Evolutionary conservation across 1,140 invertebrate species (phyloP), one percentile per base, ranked within the genome.

Genomic region (Trialeurodes vaporariorum): DNA sequence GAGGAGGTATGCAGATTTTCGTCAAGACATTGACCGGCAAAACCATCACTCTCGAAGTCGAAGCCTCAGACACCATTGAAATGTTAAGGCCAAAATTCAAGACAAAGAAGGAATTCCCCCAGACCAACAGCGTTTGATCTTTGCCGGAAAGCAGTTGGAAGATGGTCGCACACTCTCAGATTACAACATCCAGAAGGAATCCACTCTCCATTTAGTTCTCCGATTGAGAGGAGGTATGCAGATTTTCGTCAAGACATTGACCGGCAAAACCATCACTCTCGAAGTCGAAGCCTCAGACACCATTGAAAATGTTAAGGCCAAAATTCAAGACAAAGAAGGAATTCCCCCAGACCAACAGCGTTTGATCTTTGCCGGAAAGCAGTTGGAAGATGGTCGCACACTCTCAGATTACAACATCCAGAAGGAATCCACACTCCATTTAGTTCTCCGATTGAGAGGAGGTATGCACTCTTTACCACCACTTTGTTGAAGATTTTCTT

Each of bases 401-500:
- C 79, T 97, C 11, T 74, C 88, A 5, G 93, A 97, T 76, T 96
- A 96, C 78, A 94, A 95, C 77, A 95, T 98, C 74, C 91, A 96
- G 78, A 96, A 96, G 75, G 90, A 93, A 79, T 92, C 90, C 0
- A 93, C 93, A 0, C 83, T 96, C 63, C 94, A 98, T 79, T 82
- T 98, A 72, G 93, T 96, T 66, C 79, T 97, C 22, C 83, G 93
- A 70, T 84, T 98, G 34, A 83, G 93, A 74, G 96, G 96, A 67
- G 75, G 71, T 67, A 49, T 34, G 2, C 22, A 40, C 5, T 49
- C n/a, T n/a, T 95, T 72, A 99, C 99, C 83, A 99, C 99, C 80
- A 87, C 96, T 72, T 99, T 99, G 94, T 99, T 99, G 96, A 99
- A 99, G 94, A 98, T 98, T 84, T 99, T 99, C 84, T 98, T 95